Evolutionary conservation across 2,888 invertebrate species (phyloP).

Genomic region (Callinectes sapidus): DNA sequence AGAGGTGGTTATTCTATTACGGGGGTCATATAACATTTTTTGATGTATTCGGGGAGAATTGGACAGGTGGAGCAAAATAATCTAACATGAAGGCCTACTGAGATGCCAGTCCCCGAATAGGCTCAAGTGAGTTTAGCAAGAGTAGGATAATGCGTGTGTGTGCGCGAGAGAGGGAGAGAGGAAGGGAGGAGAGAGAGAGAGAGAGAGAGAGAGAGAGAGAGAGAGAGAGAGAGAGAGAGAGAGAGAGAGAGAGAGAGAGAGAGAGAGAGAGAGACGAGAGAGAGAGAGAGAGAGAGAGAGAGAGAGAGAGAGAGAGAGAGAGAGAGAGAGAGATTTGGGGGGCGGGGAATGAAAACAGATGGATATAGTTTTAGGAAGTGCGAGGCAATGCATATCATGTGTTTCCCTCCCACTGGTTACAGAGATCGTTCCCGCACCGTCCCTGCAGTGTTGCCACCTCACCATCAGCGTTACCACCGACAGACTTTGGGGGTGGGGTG

Average conservation of each 20-base stretch:
- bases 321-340: background rate
- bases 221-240: conserved; percentile 1
- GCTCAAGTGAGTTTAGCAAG: too few species aligned
- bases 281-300: background rate
- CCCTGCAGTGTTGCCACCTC: background rate
- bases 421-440: background rate
- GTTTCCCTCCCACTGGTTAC: background rate
- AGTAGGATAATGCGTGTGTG: too few species aligned
- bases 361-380: background rate
- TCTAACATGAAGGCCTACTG: too few species aligned
- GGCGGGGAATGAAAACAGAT: background rate
- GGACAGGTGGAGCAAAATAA: too few species aligned
- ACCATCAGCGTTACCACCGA: background rate
- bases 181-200: background rate
- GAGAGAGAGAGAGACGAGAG: background rate
- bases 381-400: background rate
- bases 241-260: background rate
- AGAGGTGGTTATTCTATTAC: too few species aligned
- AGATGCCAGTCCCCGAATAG: too few species aligned
- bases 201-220: background rate
- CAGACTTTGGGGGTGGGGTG: too few species aligned
- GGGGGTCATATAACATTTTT: too few species aligned
- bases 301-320: background rate
- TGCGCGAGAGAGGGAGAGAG: too few species aligned
- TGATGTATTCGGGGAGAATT: too few species aligned